phyloP scores from a whole-genome alignment of 1,140 invertebrate genomes.

The Pogonognathellus flavescens region DNA sequence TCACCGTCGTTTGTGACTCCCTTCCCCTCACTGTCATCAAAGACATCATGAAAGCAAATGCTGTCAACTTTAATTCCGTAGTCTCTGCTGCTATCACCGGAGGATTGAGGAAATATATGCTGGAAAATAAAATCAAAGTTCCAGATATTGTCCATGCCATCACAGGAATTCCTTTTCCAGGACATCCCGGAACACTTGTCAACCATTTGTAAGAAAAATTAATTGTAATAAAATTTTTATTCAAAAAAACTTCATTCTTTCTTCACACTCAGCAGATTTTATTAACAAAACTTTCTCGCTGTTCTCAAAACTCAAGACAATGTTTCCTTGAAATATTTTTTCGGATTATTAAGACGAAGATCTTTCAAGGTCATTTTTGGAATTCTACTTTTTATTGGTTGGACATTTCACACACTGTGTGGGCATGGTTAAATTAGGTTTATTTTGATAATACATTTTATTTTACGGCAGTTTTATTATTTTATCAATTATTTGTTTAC shows the following conservation, averaged over 20 bases:
- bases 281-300: neutral
- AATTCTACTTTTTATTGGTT: too few species aligned
- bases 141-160: neutral
- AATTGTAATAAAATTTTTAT: too few species aligned
- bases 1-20: neutral
- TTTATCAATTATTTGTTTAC: too few species aligned
- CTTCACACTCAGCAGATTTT: neutral
- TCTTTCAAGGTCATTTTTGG: too few species aligned
- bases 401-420: too few species aligned
- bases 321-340: too few species aligned
- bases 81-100: neutral
- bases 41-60: neutral
- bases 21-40: neutral
- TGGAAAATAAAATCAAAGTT: neutral
- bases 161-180: neutral
- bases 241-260: too few species aligned
- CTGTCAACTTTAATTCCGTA: neutral
- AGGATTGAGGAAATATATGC: neutral
- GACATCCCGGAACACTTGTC: neutral
- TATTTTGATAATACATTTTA: too few species aligned
- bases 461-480: too few species aligned
- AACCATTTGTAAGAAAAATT: conserved; percentile 1
- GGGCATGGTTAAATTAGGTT: too few species aligned
- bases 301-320: too few species aligned
- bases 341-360: too few species aligned